Base-by-base conservation (phyloP, 2,797 vertebrate species). In the Adelosebastes latens region DNA sequence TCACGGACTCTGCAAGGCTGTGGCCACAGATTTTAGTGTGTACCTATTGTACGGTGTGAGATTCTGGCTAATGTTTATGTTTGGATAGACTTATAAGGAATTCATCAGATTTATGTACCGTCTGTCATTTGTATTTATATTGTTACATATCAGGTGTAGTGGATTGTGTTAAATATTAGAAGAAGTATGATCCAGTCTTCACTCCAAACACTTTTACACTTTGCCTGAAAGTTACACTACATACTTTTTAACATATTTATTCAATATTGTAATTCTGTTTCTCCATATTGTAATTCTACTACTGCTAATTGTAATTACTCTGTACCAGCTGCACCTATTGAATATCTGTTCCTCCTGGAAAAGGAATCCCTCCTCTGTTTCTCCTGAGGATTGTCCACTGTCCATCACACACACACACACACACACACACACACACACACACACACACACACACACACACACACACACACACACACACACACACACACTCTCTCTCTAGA, bases 11-110 rank as follows among this genome's bases (percentile, higher is more conserved):
- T 58, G 49, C 14, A 22, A 72, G 63, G 74, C 66, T 63, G 53
- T 56, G 36, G 72, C 75, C 77, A 42, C 22, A 87, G 22, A 66
- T 69, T 83, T 82, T 24, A 25, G 20, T 39, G 64, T 75, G 59
- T 32, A 36, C n/a, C 42, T 42, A 3, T 24, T 29, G n/a, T 32
- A 39, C 2, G 11, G 12, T 12, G 27, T 65, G 8, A 29, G 46
- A 55, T 62, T 66, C 34, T 49, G n/a, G 9, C n/a, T 36, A 4
- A 25, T 62, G 18, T 56, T 64, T 65, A 32, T 72, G 25, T 69
- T 46, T 75, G 56, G 22, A 49, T 36, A 16, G 42, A 55, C 4
- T 12, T 6, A 24, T 5, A 11, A 10, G 16, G 1, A 39, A 59
- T 61, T 73, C 7, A 60, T 32, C 2, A 25, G 32, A 5, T 20